Evolutionary conservation across 1,140 invertebrate genomes (phyloP).

Genomic region (Rhagoletis pomonella): DNA sequence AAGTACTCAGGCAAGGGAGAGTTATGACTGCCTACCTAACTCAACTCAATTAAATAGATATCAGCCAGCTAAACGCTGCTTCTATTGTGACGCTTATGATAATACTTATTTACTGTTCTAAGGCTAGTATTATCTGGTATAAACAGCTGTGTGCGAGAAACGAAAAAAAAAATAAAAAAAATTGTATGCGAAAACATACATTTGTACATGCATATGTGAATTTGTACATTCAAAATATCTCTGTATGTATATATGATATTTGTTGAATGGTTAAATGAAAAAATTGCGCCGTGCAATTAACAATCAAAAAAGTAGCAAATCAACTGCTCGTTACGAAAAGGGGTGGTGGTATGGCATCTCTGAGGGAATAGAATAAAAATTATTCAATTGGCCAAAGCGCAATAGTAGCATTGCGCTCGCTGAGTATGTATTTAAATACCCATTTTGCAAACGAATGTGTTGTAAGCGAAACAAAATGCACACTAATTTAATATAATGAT

Average conservation of each 20-base stretch:
- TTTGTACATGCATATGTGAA: background rate
- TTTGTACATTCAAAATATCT: background rate
- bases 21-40: background rate
- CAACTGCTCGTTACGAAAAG: background rate
- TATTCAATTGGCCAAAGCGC: background rate
- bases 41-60: background rate
- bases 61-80: background rate
- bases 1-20: too few relatives aligned
- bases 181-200: background rate
- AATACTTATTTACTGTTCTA: background rate
- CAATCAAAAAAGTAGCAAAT: background rate
- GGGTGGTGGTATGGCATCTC: background rate
- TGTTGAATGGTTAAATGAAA: slow-evolving; percentile 7
- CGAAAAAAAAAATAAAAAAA: background rate
- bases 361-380: background rate
- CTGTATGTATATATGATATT: too few relatives aligned
- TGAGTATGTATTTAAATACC: background rate
- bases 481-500: background rate
- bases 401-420: background rate
- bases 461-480: background rate
- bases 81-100: background rate
- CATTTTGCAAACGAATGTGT: background rate
- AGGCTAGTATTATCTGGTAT: background rate
- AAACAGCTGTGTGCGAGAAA: slow-evolving; percentile 8
- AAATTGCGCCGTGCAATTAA: background rate